Evolutionary conservation across 1,140 invertebrate genomes (phyloP), one percentile per base, ranked within the genome.

Genomic region (Pseudomyrmex gracilis): DNA sequence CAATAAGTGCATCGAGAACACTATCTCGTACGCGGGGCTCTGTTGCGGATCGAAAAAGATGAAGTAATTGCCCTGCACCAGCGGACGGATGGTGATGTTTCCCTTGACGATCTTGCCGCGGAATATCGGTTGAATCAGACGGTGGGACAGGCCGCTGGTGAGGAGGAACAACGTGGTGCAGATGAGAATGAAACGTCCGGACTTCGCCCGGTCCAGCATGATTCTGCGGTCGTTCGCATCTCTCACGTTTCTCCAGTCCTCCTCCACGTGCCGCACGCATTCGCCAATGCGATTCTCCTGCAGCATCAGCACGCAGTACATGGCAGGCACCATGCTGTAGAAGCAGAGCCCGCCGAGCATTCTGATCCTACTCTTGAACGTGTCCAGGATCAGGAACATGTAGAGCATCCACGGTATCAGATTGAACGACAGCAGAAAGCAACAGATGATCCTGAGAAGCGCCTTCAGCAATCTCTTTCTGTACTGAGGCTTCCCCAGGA

Each of bases 1-100:
- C 12, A 89, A 0, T 34, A 68, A 10, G 22, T 84, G 82, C 1
- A 53, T 51, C n/a, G 70, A 67, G 55, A 84, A 87, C 5, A 89
- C 80, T 12, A 89, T 86, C 5, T 89, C 84, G 20, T 88, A 89
- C 49, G 53, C 71, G 0, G 85, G 83, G 1, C 61, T 73, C 1
- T 45, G 24, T 22, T 78, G 77, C 2, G 80, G 58, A 70, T 89
- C 82, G 49, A 89, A 84, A 10, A 86, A 57, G 2, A 84, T 64
- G 12, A 47, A 86, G 5, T 82, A 84, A 15, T 77, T 53, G 1
- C 67, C 67, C 58, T 66, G 77, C n/a, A 76, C 76, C 9, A 85
- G 13, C 8, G 77, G 63, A 58, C 82, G 73, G 0, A 83, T 58
- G 1, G 82, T 86, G 15, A 66, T 13, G 66, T 84, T 84, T 1